Evolutionary conservation across 2,113 vertebrate genomes (phyloP).

Genomic region (Pseudopipra pipra): DNA sequence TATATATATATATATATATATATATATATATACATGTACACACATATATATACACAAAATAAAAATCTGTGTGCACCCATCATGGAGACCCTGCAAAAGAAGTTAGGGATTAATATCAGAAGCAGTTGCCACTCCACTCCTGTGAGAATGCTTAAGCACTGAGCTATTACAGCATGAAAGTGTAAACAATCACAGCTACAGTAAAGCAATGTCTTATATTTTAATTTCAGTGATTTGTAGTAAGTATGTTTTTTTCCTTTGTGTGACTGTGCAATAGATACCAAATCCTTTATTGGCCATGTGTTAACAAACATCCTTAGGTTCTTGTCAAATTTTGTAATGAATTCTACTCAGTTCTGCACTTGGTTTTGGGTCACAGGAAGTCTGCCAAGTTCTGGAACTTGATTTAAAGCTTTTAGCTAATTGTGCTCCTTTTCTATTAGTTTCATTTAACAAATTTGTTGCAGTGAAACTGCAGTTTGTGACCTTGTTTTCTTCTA

Average conservation of each 20-base stretch:
- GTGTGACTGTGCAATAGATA: not conserved
- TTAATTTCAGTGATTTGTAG: not conserved
- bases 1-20: not conserved
- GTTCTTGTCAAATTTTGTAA: not conserved
- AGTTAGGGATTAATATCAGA: not conserved
- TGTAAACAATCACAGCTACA: not conserved
- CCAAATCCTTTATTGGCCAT: not conserved
- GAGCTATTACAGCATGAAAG: not conserved
- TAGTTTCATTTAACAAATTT: constrained; percentile 24
- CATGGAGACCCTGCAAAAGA: not conserved
- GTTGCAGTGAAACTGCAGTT: constrained; percentile 3
- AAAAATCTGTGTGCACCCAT: not conserved
- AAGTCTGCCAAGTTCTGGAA: not conserved
- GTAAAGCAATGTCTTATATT: not conserved
- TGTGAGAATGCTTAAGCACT: not conserved
- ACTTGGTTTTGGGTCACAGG: constrained; percentile 1
- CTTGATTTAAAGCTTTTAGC: constrained; percentile 44
- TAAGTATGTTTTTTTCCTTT: not conserved
- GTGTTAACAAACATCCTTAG: not conserved
- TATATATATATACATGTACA: not conserved
- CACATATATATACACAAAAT: not conserved
- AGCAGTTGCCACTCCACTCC: not conserved
- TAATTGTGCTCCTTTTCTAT: constrained; percentile 47
- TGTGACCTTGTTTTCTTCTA: not conserved
- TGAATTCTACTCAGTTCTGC: not conserved